Base-by-base conservation (phyloP, 2,888 invertebrate species). In the Molorchus minor region DNA sequence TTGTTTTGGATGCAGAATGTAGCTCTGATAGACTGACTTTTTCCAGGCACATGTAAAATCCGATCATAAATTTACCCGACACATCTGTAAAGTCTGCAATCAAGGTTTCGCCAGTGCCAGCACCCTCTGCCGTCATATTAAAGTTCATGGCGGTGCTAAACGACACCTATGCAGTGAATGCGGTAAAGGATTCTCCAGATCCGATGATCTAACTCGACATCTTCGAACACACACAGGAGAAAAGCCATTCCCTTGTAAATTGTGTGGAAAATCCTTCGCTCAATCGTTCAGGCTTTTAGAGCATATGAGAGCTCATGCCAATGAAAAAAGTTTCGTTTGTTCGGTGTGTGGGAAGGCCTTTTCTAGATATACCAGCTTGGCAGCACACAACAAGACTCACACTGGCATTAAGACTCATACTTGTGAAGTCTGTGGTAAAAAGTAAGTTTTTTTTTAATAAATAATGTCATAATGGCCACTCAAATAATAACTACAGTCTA, bases 21-120 rank as follows among this genome's bases (percentile, higher is more conserved):
- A n/a, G n/a, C n/a, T n/a, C n/a, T n/a, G n/a, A n/a, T n/a, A n/a
- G n/a, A n/a, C n/a, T n/a, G n/a, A n/a, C n/a, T n/a, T n/a, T 40
- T 36, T 30, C 19, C 46, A 64, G 65, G 47, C 25, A 2, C 64
- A 68, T 59, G 44, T 65, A n/a, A 75, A 74, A 61, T 73, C 68
- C 12, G 77, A 78, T 68, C 67, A 68, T 12, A 77, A 74, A 70
- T 44, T 53, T 15, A 62, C 67, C 3, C 63, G 66, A 36, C 74
- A 68, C 69, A 73, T 71, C 15, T 82, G 82, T 63, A 75, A 77
- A 62, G 69, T 77, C 13, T 82, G 82, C 65, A 76, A 79, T 58
- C 78, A 81, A 69, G 73, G 68, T 2, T 82, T 82, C 68, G 75
- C 81, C 1, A 81, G 80, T 68, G 76, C 80, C 2, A 81, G 81